A percentile compares a stretch with the other conserved stretches of the same genome.
phyloP scores from a whole-genome alignment of 2,888 invertebrate genomes.

The Macrosoma leucophasiata region DNA sequence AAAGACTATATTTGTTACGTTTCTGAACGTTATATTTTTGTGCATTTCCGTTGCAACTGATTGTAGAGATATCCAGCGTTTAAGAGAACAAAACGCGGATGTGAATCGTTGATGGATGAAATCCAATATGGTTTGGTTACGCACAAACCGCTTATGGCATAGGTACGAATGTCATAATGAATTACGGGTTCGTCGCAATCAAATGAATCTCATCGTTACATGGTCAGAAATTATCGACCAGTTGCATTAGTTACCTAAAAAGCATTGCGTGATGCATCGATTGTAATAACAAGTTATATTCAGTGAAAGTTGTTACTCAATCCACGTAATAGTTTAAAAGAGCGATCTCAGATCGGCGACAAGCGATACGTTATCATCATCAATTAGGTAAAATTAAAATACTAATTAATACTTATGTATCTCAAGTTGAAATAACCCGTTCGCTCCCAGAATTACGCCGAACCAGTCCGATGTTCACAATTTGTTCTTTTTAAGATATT shows the following conservation, averaged over 20 bases:
- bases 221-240: slow-evolving; percentile 37
- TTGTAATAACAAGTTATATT: slow-evolving; percentile 51
- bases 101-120: no score
- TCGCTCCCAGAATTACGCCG: slow-evolving; percentile 70
- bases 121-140: no score
- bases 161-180: no score
- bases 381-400: slow-evolving; percentile 62
- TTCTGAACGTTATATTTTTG: no score
- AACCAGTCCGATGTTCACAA: slow-evolving; percentile 48
- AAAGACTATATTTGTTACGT: no score
- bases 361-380: slow-evolving; percentile 39
- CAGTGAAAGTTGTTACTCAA: slow-evolving; percentile 66
- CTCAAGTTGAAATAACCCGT: slow-evolving; percentile 54
- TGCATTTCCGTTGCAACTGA: no score
- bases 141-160: no score
- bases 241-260: slow-evolving; percentile 53
- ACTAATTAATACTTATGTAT: slow-evolving; percentile 58
- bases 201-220: slow-evolving; percentile 28
- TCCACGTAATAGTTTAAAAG: slow-evolving; percentile 51
- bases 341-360: slow-evolving; percentile 35
- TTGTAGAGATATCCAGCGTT: no score
- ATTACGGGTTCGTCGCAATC: slow-evolving; percentile 10
- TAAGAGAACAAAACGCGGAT: no score
- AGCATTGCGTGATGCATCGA: slow-evolving; percentile 53
- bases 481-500: slow-evolving; percentile 42